Evolutionary conservation across 2,888 invertebrate genomes (phyloP).

Genomic region (Chirona hameri): DNA sequence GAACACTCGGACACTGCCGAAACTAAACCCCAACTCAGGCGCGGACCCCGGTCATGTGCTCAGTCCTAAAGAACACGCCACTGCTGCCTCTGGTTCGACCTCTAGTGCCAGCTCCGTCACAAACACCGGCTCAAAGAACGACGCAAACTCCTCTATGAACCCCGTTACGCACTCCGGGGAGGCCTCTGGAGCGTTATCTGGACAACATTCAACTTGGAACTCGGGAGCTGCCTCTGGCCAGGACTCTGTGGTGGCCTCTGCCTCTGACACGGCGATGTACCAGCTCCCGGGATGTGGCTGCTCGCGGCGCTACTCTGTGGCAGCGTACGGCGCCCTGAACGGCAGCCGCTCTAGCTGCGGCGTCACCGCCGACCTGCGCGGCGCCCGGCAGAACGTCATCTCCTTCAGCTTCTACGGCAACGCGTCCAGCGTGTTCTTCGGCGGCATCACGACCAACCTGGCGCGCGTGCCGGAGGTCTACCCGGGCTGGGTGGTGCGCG

Average conservation of each 20-base stretch:
- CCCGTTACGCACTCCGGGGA: not conserved
- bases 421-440: conserved; percentile 32
- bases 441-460: conserved; percentile 33
- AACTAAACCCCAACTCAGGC: too few relatives aligned
- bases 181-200: not conserved
- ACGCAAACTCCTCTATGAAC: not conserved
- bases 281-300: not conserved
- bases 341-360: not conserved
- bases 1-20: too few relatives aligned
- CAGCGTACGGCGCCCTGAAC: not conserved
- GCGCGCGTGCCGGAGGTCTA: conserved; percentile 29
- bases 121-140: too few relatives aligned
- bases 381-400: conserved; percentile 31
- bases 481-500: conserved; percentile 31
- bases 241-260: not conserved
- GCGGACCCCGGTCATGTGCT: too few relatives aligned
- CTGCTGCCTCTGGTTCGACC: too few relatives aligned
- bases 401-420: conserved; percentile 34
- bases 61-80: too few relatives aligned
- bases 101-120: too few relatives aligned
- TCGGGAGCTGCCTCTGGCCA: not conserved
- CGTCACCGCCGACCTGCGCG: conserved; percentile 10
- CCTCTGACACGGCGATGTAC: not conserved
- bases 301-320: not conserved
- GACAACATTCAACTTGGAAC: not conserved